A percentile compares a stretch with the other conserved stretches of the same genome.
These are phyloP conservation scores for Orestias chungarensis DNA, from an alignment of 2,797 vertebrate species.

Conservation along the genomic window DNA sequence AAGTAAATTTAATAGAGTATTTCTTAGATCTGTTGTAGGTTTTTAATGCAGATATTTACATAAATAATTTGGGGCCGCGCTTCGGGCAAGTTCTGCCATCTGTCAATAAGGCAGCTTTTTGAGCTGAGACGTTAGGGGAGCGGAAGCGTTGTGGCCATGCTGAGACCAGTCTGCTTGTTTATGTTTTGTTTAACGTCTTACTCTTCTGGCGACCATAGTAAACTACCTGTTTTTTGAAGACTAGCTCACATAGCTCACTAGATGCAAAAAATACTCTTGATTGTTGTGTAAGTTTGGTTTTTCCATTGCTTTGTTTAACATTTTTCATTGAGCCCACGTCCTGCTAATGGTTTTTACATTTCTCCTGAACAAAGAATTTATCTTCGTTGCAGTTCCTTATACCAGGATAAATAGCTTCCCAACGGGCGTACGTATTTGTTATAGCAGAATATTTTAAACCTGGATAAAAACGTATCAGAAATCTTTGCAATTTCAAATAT, in stretches of 20 bases:
- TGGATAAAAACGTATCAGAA: slow-evolving; percentile 15
- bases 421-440: slow-evolving; percentile 20
- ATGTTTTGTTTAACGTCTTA: slow-evolving; percentile 1
- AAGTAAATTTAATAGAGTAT: not conserved
- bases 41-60: slow-evolving; percentile 49
- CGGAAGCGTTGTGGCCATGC: not conserved
- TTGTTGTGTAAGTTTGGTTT: too few relatives aligned
- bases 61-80: slow-evolving; percentile 52
- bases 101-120: slow-evolving; percentile 41
- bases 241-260: not conserved
- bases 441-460: not conserved
- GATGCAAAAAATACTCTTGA: not conserved
- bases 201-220: slow-evolving; percentile 10
- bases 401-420: slow-evolving; percentile 11
- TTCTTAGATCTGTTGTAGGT: slow-evolving; percentile 17
- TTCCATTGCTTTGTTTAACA: too few relatives aligned
- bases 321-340: too few relatives aligned
- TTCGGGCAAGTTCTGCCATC: slow-evolving; percentile 58
- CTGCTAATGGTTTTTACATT: too few relatives aligned
- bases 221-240: slow-evolving; percentile 4
- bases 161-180: slow-evolving; percentile 5
- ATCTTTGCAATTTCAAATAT: not conserved
- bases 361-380: slow-evolving; percentile 55
- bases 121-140: slow-evolving; percentile 2
- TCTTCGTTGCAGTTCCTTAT: slow-evolving; percentile 50